Percentiles rank a stretch among this genome's conserved stretches.
These are phyloP conservation scores for Lepus townsendii DNA, from an alignment of 2,797 vertebrate genomes.

Conservation along the genomic window DNA sequence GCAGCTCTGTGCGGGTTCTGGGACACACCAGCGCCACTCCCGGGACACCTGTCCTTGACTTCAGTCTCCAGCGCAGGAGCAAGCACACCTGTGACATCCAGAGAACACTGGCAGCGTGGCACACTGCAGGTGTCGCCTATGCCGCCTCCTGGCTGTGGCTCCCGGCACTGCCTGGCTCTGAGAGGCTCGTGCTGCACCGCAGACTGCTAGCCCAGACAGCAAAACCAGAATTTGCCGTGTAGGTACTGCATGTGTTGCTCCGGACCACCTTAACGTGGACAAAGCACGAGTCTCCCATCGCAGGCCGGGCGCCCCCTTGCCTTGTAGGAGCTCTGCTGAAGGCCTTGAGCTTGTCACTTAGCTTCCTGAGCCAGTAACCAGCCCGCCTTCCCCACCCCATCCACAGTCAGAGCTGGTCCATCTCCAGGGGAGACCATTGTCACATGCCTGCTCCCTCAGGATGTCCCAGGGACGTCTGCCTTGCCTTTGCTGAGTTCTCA, in stretches of 20 bases:
- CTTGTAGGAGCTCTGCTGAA: accelerated
- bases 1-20: not conserved
- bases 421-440: too few species aligned
- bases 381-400: accelerated
- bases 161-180: not conserved
- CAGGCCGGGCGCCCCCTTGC: accelerated
- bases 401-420: not conserved
- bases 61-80: not conserved
- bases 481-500: not conserved
- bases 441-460: too few species aligned
- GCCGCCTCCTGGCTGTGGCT: not conserved
- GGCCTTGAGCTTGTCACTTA: accelerated
- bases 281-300: too few species aligned
- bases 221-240: not conserved
- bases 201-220: not conserved
- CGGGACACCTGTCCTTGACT: not conserved
- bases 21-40: not conserved
- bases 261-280: not conserved
- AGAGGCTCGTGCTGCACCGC: not conserved
- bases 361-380: not conserved
- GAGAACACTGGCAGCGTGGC: too few species aligned
- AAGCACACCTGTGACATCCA: not conserved
- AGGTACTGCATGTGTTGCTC: not conserved
- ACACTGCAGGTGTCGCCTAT: too few species aligned
- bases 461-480: not conserved